A percentile compares a stretch with the other conserved stretches of the same genome.
phyloP scores from a whole-genome alignment of 2,797 vertebrate species.

The Catharus ustulatus region DNA sequence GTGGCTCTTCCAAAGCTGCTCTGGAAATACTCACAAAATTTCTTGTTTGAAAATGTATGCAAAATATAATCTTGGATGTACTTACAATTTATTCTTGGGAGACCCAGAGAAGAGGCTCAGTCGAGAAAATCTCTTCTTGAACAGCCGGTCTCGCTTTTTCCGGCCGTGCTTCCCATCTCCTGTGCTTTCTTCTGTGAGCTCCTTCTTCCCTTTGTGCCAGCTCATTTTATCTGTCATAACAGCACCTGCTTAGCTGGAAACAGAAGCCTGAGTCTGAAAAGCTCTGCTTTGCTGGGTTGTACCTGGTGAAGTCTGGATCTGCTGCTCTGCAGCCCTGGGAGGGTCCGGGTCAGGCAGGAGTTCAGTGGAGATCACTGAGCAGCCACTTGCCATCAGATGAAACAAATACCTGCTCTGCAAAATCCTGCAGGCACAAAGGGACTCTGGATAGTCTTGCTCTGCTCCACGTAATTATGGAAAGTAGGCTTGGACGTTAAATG shows the following conservation, averaged over 20 bases:
- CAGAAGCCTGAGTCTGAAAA: neutral
- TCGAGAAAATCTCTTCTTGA: slow-evolving; percentile 63
- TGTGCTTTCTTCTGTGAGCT: neutral
- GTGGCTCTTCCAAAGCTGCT: neutral
- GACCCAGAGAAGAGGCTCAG: slow-evolving; percentile 57
- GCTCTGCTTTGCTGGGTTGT: neutral
- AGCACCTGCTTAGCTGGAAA: neutral
- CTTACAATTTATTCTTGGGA: slow-evolving; percentile 65
- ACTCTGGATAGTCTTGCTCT: neutral
- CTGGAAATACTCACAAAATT: neutral
- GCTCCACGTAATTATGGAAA: neutral
- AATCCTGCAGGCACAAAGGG: neutral
- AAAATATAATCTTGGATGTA: neutral
- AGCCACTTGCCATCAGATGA: neutral
- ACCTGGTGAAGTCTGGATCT: neutral
- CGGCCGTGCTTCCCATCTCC: slow-evolving; percentile 35
- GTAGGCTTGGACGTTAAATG: neutral
- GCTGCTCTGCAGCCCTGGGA: neutral
- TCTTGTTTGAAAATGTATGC: neutral
- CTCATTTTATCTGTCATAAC: slow-evolving; percentile 41
- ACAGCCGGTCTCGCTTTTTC: slow-evolving; percentile 37
- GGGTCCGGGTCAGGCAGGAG: neutral
- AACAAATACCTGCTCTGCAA: slow-evolving; percentile 5
- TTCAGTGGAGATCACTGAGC: neutral
- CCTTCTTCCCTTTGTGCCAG: slow-evolving; percentile 53